Base-by-base conservation (phyloP, 2,888 invertebrate species). In the Camponotus fellah region DNA sequence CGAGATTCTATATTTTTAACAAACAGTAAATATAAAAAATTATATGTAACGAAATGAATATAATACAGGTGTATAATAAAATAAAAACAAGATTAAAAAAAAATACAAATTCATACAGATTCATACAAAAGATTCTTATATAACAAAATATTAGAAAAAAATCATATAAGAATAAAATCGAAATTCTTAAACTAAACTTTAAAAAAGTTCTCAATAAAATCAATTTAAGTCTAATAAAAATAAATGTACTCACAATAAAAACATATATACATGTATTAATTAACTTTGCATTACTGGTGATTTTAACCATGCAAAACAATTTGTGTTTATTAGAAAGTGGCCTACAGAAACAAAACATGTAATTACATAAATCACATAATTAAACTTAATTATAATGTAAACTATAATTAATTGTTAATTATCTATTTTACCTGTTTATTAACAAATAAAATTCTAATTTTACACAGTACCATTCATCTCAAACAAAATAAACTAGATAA, bases 191-290 rank as follows among this genome's bases (percentile, higher is more conserved):
- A 9, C 17, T 77, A 68, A 17, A 60, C 26, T 26, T 26, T 26
- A 26, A 26, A 26, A 2, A 26, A 53, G 53, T 81, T 64, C 37
- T 40, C 49, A 53, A 32, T 81, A 64, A 74, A 53, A 74, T 8
- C 21, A 26, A 46, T 64, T 64, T n/a, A 64, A 40, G 3, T 81
- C 12, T 32, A 64, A 53, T 21, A 43, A 65, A n/a, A 56, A 65
- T 43, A 34, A 75, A 65, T 40, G 9, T 80, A 80, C 64, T 62
- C 64, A 81, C 26, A 72, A 62, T 2, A 37, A 17, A 72, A 43
- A 40, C 8, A 17, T 32, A 60, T 32, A 14, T 46, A 64, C 34
- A 62, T 12, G 6, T 32, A n/a, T 10, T 58, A 5, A 34, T n/a
- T 21, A 56, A 43, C 6, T 69, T 17, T 4, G 21, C 6, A 58